Percentiles rank a stretch among this genome's conserved stretches.
phyloP scores from a whole-genome alignment of 2,113 vertebrate species.

The Pedetes capensis region DNA sequence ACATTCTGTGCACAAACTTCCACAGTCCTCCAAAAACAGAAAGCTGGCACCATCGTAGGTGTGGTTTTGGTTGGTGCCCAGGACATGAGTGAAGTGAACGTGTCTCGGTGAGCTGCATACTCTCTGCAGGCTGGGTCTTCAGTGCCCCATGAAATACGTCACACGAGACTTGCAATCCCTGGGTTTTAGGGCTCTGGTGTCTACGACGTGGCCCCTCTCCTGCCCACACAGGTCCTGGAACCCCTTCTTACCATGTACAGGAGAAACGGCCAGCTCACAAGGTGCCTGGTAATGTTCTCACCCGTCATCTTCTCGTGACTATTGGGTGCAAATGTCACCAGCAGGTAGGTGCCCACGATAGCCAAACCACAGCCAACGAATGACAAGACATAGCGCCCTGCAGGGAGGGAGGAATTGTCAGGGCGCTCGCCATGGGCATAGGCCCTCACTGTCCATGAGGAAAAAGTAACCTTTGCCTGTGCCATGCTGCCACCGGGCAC shows the following conservation, averaged over 20 bases:
- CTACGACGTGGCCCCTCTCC: not conserved
- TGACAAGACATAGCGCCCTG: slow-evolving; percentile 91
- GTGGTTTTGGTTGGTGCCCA: not conserved
- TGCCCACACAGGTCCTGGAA: not conserved
- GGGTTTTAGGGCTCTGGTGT: not conserved
- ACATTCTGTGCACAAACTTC: not conserved
- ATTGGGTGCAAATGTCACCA: slow-evolving; percentile 96
- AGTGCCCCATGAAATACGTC: not conserved
- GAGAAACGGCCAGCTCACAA: slow-evolving; percentile 95
- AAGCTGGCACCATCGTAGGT: not conserved
- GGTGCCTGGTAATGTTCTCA: slow-evolving; percentile 91
- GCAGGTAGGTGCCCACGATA: slow-evolving; percentile 91
- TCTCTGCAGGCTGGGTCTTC: fast-evolving
- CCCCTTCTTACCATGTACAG: slow-evolving; percentile 91
- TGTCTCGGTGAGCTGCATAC: fast-evolving
- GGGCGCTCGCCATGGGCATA: fast-evolving
- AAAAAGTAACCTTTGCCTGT: not conserved
- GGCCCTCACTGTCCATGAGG: too few species aligned
- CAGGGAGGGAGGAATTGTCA: not conserved
- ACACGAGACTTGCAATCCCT: fast-evolving
- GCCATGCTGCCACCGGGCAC: not conserved
- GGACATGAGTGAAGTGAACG: not conserved
- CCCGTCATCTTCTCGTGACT: slow-evolving; percentile 93
- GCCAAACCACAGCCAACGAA: slow-evolving; percentile 92
- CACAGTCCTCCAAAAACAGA: not conserved